phyloP scores from a whole-genome alignment of 2,113 vertebrate species.

The Thomomys bottae region DNA sequence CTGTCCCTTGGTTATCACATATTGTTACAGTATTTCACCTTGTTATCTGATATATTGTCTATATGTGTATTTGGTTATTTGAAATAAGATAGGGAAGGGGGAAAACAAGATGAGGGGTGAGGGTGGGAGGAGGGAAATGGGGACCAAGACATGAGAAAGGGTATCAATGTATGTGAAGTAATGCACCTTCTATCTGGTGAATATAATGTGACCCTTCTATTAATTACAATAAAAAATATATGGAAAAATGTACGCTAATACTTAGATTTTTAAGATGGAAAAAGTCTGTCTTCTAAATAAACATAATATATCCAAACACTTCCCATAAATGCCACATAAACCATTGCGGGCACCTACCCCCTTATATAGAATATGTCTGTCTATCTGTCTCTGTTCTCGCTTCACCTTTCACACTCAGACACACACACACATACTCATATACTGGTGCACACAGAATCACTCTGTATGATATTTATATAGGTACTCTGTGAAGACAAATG shows the following conservation, averaged over 20 bases:
- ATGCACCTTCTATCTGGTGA: too few species aligned
- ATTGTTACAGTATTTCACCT: too few species aligned
- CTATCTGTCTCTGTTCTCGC: background rate
- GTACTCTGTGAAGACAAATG: background rate
- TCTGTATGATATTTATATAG: background rate
- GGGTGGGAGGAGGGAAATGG: too few species aligned
- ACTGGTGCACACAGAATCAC: background rate
- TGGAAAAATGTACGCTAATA: background rate
- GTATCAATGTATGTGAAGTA: too few species aligned
- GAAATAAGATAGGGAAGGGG: too few species aligned
- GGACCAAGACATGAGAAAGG: too few species aligned
- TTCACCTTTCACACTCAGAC: background rate
- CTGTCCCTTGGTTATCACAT: too few species aligned
- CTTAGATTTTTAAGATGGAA: background rate
- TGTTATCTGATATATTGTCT: too few species aligned
- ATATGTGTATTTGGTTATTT: too few species aligned
- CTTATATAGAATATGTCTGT: background rate
- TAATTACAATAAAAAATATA: conserved; percentile 13
- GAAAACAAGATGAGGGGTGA: too few species aligned
- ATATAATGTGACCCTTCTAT: too few species aligned
- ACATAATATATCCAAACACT: background rate
- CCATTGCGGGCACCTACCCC: too few species aligned
- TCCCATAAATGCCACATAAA: background rate
- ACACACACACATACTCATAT: background rate
- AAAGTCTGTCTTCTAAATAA: background rate